Base-by-base conservation (phyloP, 2,797 vertebrate genomes). In the Lithobates sylvaticus region DNA sequence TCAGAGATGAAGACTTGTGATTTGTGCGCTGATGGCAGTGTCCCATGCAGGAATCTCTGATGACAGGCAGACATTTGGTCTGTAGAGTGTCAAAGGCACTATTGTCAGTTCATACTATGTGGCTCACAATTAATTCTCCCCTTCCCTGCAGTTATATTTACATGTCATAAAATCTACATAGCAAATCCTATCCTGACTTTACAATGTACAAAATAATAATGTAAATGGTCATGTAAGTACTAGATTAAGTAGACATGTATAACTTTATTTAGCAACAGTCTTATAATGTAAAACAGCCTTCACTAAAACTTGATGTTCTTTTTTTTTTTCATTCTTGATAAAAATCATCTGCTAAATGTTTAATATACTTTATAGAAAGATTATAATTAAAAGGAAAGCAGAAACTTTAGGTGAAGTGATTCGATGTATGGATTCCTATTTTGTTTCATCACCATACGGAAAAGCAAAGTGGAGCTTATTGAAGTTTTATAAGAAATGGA, bases 51-150 rank as follows among this genome's bases (percentile, higher is more conserved):
- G 76, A 80, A 68, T 74, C 71, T 61, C 70, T 58, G 64, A 71
- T 87, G 81, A 87, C 86, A 87, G 86, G 70, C 81, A 87, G 76
- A 84, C 81, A 80, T 80, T 54, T 18, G 50, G 81, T 68, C 81
- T 87, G 86, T 78, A 70, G 42, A 44, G n/a, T 87, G 86, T 84
- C 86, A 87, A 79, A 68, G 58, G 76, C 81, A 87, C 86, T 69
- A 84, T 61, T 79, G 67, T 84, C 80, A 78, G 61, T 69, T 87
- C 76, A n/a, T 39, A 75, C 32, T 32, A 47, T 70, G 42, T 21
- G 64, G 61, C 23, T 23, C 44, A 29, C 73, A 23, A 9, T 81
- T 76, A 79, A 54, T 78, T 23, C 65, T 71, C 44, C 13, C 36
- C 29, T 67, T 50, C 21, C 71, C 42, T 36, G n/a, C 26, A 75